Percentiles rank a stretch among this genome's conserved stretches.
These are phyloP conservation scores for Tenebrosternarchus preto DNA, from an alignment of 2,113 vertebrate species.

Conservation along the genomic window DNA sequence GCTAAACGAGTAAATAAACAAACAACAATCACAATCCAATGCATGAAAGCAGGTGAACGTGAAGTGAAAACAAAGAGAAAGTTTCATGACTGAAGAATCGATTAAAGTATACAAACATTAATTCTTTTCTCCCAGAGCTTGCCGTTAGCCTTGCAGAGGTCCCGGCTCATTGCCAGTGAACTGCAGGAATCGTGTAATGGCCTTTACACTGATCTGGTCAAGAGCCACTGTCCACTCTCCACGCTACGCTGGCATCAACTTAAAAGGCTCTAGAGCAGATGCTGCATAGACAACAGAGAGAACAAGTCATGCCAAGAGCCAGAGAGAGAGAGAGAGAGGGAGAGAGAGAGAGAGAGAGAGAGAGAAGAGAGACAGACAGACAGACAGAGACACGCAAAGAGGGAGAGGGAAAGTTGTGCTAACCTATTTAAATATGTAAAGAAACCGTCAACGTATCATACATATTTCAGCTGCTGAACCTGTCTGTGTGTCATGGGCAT, in stretches of 20 bases:
- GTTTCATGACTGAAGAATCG: constrained; percentile 5
- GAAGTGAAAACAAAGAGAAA: not conserved
- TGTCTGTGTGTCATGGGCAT: not conserved
- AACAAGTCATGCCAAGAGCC: constrained; percentile 15
- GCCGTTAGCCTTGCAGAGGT: constrained; percentile 23
- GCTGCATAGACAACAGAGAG: constrained; percentile 18
- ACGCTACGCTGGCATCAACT: constrained; percentile 37
- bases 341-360: constrained; percentile 5
- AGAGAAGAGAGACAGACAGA: no score
- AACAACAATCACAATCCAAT: not conserved
- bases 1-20: not conserved
- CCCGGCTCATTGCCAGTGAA: constrained; percentile 15
- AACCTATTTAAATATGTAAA: constrained; percentile 6
- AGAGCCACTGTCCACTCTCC: constrained; percentile 38
- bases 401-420: not conserved
- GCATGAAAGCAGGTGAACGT: not conserved
- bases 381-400: not conserved
- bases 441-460: constrained; percentile 2
- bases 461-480: constrained; percentile 7
- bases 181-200: constrained; percentile 46
- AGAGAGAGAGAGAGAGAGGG: constrained; percentile 9
- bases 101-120: not conserved
- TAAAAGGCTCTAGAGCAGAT: constrained; percentile 36
- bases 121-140: not conserved
- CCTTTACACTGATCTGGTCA: constrained; percentile 45